Evolutionary conservation across 1,140 invertebrate genomes (phyloP), one percentile per base, ranked within the genome.

Genomic region (Amyelois transitella): DNA sequence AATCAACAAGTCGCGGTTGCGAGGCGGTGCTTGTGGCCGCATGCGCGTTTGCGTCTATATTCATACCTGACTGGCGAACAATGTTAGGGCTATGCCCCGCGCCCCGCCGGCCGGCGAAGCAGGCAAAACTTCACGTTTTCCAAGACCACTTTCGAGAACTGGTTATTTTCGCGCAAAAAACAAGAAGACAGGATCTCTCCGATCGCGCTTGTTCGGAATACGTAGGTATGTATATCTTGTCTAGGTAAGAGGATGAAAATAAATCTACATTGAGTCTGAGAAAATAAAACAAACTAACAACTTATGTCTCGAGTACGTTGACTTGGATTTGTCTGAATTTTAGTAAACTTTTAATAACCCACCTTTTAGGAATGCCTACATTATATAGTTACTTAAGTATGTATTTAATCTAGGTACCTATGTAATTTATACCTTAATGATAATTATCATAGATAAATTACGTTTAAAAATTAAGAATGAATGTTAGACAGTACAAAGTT

Each of bases 1-100:
- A 83, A 81, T 88, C 85, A 86, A 86, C 82, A 88, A 88, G 82
- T 86, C 77, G 79, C 72, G 72, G 64, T 72, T 59, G 72, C 71
- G 73, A 77, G 75, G 74, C 80, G 74, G 72, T 32, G 22, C 65
- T 70, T 66, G 67, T 58, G 62, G 60, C 52, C 69, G 80, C 84
- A 85, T 85, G 81, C 80, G 81, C 81, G 58, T 73, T 66, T 66
- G 80, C 60, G 48, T 68, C 78, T 82, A 84, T 73, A 19, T 87
- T 87, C 84, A 85, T 68, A 73, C 69, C 62, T 51, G 73, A 76
- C 74, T 62, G 61, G 48, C 45, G 59, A 64, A 77, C 77, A 77
- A 79, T 75, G 70, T 74, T 69, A 64, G 22, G 44, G 49, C 54
- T 12, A 43, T 51, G 47, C 25, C 56, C 55, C 20, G 50, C 51